Conservation (phyloP, 2,797 vertebrate species). For the Botia kubotai region DNA sequence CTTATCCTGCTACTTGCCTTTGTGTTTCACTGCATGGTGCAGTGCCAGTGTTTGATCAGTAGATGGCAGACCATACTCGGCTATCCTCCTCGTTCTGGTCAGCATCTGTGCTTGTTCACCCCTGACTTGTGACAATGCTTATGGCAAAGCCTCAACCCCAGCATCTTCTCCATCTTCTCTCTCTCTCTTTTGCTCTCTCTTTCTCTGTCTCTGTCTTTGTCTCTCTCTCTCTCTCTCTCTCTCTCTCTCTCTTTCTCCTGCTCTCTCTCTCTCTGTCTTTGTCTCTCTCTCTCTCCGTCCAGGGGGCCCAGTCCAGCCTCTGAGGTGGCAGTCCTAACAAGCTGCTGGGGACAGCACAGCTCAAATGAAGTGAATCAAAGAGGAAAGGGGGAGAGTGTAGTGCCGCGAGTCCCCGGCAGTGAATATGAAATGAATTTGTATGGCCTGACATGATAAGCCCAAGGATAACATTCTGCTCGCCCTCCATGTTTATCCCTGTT, state of each 20-base stretch:
- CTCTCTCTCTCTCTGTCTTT: neutral
- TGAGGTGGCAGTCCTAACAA: slow-evolving; percentile 85
- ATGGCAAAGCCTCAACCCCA: slow-evolving; percentile 70
- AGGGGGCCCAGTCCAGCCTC: slow-evolving; percentile 78
- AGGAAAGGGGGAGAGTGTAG: slow-evolving; percentile 73
- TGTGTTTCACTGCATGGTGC: slow-evolving; percentile 32
- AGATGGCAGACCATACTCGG: slow-evolving; percentile 81
- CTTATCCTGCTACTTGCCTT: neutral
- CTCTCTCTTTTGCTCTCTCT: neutral
- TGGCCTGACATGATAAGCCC: slow-evolving; percentile 80
- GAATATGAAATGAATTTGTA: slow-evolving; percentile 85
- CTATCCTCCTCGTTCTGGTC: slow-evolving; percentile 54
- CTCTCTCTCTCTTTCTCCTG: neutral
- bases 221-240: neutral
- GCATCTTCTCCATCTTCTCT: neutral
- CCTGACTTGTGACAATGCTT: slow-evolving; percentile 76
- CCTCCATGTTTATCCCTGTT: slow-evolving; percentile 48
- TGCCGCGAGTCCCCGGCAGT: slow-evolving; percentile 74
- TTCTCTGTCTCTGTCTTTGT: neutral
- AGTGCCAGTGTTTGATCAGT: slow-evolving; percentile 71
- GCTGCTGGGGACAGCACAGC: slow-evolving; percentile 76
- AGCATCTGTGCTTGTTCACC: slow-evolving; percentile 73
- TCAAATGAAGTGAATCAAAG: slow-evolving; percentile 86
- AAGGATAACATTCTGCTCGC: slow-evolving; percentile 73
- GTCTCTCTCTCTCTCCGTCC: slow-evolving; percentile 66